Percentiles rank a stretch among this genome's conserved stretches.
Conservation (phyloP, 2,113 vertebrate genomes). For the Brachionichthys hirsutus region DNA sequence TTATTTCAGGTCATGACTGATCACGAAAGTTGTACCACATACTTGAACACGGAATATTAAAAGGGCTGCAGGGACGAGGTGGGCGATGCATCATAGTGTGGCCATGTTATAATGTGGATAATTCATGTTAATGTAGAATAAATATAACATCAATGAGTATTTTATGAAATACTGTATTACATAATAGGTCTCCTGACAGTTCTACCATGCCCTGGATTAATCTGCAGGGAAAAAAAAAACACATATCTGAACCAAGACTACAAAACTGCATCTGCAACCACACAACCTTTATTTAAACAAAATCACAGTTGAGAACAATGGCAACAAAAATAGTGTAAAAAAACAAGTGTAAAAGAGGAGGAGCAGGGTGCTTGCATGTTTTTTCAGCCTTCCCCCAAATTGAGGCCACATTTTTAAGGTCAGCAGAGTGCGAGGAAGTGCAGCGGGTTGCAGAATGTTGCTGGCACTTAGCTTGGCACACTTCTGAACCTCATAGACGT, state of each 20-base stretch:
- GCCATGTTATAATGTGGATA: background rate
- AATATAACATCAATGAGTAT: background rate
- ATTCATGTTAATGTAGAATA: conserved; percentile 7
- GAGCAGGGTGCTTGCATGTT: conserved; percentile 30
- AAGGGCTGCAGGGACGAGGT: background rate
- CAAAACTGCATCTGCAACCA: too few relatives aligned
- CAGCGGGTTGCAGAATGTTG: conserved; percentile 69
- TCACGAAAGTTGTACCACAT: conserved; percentile 39
- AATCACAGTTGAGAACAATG: too few relatives aligned
- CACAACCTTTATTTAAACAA: too few relatives aligned
- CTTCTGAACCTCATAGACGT: conserved; percentile 62
- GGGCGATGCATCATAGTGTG: background rate
- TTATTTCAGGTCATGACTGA: conserved; percentile 38
- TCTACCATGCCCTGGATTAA: too few relatives aligned
- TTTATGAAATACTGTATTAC: background rate
- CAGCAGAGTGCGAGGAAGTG: conserved; percentile 68
- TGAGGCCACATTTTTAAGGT: conserved; percentile 74
- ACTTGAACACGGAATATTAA: conserved; percentile 18
- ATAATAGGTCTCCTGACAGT: background rate
- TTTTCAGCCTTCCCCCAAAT: conserved; percentile 52
- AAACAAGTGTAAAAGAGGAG: conserved; percentile 31
- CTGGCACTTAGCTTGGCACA: conserved; percentile 55
- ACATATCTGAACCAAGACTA: too few relatives aligned
- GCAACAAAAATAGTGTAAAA: background rate
- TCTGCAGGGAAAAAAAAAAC: too few relatives aligned